Base-by-base conservation (phyloP, 2,888 invertebrate genomes). In the Cerastoderma edule region DNA sequence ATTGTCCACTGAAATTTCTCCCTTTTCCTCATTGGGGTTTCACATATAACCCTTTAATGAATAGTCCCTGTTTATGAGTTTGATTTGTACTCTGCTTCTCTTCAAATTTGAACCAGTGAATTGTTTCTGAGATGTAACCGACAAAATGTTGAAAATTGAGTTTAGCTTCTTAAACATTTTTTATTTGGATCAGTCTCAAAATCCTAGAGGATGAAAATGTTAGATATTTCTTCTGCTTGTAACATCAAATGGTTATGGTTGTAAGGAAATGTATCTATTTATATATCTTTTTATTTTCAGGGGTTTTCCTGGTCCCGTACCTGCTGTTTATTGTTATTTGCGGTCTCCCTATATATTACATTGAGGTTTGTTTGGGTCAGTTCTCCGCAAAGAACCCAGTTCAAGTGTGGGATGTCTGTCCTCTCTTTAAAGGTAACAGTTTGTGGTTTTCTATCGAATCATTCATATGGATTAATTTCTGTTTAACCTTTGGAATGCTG, bases 261-360 rank as follows among this genome's bases (percentile, higher is more conserved):
- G n/a, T 19, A 46, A 5, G 16, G 46, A 16, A 2, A 19, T 46
- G 16, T 46, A 16, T 5, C 16, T n/a, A 16, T 2, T 46, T 46
- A 19, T 5, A 2, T 10, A 50, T 5, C 27, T 57, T 3, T 57
- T 33, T 39, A 27, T 67, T 82, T 85, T 57, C 83, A 91, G 95
- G 96, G 67, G 96, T 96, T 85, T 95, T 95, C 84, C 92, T 95
- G 82, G 93, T 95, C 65, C 94, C 95, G 28, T 95, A 94, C 85
- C 92, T 94, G 72, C 93, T 94, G 70, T 94, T 94, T 72, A 91
- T 94, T 33, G 87, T 94, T 4, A 88, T 94, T 63, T 94, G 94
- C 27, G 95, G 94, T 16, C 93, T 94, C 72, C 95, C 95, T 1
- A 93, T 95, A 89, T 94, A 94, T 86, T 93, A 94, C 75, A 92